phyloP scores from a whole-genome alignment of 2,888 invertebrate genomes.

The Tipula vernalis region DNA sequence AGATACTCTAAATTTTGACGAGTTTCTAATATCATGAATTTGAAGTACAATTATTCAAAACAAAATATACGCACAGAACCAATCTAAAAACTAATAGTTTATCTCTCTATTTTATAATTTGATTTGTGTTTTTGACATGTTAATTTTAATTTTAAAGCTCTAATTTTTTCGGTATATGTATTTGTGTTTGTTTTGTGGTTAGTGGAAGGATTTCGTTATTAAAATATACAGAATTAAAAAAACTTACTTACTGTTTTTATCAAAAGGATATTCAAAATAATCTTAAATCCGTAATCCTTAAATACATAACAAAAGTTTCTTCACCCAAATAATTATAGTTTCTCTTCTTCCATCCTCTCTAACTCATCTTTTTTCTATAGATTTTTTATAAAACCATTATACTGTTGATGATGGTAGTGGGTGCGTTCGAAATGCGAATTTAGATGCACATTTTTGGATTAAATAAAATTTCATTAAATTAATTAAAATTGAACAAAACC shows the following conservation, averaged over 20 bases:
- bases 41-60: too few species aligned
- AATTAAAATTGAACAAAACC: too few species aligned
- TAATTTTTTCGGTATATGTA: background rate
- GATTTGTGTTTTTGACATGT: background rate
- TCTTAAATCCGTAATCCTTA: background rate
- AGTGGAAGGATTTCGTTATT: background rate
- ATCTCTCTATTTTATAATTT: background rate
- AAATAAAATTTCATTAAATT: too few species aligned
- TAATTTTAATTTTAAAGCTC: background rate
- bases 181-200: background rate
- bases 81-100: too few species aligned
- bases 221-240: background rate
- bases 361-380: background rate
- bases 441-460: too few species aligned
- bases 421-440: too few species aligned
- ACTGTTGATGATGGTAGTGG: background rate
- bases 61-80: background rate
- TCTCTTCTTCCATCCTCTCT: background rate
- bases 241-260: background rate
- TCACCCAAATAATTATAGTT: background rate
- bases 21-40: too few species aligned
- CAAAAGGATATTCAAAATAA: background rate
- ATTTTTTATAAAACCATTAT: background rate
- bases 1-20: too few species aligned
- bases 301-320: background rate